phyloP scores from a whole-genome alignment of 2,113 vertebrate species.

The Atherinomorus stipes region DNA sequence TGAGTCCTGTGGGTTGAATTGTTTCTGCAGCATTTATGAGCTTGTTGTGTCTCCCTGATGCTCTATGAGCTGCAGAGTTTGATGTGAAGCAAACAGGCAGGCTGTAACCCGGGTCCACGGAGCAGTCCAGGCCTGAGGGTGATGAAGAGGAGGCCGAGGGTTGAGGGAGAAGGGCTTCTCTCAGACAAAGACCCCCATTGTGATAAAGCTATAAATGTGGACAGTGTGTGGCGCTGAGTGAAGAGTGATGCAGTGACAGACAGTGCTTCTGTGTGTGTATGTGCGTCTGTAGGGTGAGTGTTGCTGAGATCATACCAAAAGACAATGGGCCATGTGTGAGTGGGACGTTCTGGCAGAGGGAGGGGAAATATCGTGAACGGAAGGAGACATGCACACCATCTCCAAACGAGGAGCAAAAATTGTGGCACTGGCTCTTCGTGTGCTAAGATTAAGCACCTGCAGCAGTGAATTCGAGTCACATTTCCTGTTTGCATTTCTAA shows the following conservation, averaged over 20 bases:
- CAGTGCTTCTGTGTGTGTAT: conserved; percentile 70
- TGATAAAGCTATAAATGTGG: conserved; percentile 81
- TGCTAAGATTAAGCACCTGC: conserved; percentile 42
- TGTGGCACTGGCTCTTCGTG: conserved; percentile 3
- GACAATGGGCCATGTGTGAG: conserved; percentile 82
- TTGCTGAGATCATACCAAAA: conserved; percentile 81
- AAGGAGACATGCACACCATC: conserved; percentile 63
- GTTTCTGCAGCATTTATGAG: conserved; percentile 29
- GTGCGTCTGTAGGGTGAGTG: conserved; percentile 47
- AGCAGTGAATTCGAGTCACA: conserved; percentile 8
- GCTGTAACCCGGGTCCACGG: conserved; percentile 24
- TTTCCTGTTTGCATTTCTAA: conserved; percentile 13
- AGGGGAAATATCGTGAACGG: conserved; percentile 69
- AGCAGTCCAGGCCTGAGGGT: conserved; percentile 63
- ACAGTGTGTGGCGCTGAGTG: conserved; percentile 73
- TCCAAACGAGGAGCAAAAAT: conserved; percentile 20
- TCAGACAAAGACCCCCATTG: conserved; percentile 81
- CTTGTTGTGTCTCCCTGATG: conserved; percentile 11
- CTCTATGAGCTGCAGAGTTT: conserved; percentile 34
- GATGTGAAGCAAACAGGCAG: conserved; percentile 43
- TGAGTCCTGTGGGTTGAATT: neutral
- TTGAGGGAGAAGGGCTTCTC: conserved; percentile 51
- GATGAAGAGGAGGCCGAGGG: conserved; percentile 44
- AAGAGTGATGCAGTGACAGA: conserved; percentile 73
- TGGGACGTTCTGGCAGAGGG: conserved; percentile 63